Evolutionary conservation across 2,797 vertebrate genomes (phyloP).

Genomic region (Oceanodroma leucorhoa): DNA sequence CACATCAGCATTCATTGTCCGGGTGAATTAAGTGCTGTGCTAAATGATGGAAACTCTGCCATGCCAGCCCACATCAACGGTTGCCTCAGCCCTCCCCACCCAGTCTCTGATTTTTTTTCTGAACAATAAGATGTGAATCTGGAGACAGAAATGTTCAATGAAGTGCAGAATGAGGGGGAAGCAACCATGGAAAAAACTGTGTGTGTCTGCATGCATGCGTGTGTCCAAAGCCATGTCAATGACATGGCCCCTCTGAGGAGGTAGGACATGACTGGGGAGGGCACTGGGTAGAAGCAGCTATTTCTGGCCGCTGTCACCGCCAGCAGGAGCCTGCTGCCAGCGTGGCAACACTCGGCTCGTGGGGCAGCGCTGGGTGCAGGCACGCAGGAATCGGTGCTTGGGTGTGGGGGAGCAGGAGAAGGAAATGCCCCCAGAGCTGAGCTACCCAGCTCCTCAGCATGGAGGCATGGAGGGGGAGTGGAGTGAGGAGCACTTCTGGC

Average conservation of each 20-base stretch:
- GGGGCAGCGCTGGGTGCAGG: not conserved
- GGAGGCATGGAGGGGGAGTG: not conserved
- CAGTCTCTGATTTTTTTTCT: conserved; percentile 4
- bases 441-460: not conserved
- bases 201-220: not conserved
- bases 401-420: not conserved
- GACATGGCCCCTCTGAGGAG: not conserved
- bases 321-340: not conserved
- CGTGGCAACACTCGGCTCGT: not conserved
- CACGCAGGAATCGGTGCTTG: not conserved
- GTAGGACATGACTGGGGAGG: not conserved
- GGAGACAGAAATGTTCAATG: conserved; percentile 16
- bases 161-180: not conserved
- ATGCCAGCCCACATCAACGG: conserved; percentile 29
- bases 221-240: not conserved
- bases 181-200: not conserved
- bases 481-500: not conserved
- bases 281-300: not conserved
- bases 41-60: conserved; percentile 23
- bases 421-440: not conserved
- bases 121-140: conserved; percentile 31
- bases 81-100: not conserved
- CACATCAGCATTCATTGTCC: conserved; percentile 57
- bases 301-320: not conserved
- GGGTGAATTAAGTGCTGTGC: conserved; percentile 37